These are phyloP conservation scores for Lophotis ruficrista DNA, from an alignment of 2,113 vertebrate species.

Conservation along the genomic window DNA sequence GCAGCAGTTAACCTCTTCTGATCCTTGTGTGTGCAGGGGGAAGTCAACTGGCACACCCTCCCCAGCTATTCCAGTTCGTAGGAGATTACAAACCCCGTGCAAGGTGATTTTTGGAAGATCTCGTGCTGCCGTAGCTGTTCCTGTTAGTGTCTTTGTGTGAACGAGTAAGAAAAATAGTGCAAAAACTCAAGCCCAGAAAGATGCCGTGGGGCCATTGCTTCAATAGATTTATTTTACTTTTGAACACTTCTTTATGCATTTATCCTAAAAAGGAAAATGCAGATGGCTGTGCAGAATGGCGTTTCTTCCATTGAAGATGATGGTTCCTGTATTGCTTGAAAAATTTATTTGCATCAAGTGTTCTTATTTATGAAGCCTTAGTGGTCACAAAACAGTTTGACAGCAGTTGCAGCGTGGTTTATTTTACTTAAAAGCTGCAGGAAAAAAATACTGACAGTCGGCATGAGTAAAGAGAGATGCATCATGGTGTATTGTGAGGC, in stretches of 20 bases:
- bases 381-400: not conserved
- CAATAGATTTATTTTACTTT: not conserved
- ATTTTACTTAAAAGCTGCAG: conserved; percentile 12
- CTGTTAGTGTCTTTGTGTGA: not conserved
- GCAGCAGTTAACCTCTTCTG: not conserved
- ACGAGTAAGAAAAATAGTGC: rapidly evolving
- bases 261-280: not conserved
- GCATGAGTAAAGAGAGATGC: not conserved
- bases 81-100: not conserved
- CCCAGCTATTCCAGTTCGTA: not conserved
- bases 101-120: not conserved
- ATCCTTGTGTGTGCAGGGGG: not conserved
- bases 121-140: not conserved
- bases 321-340: not conserved
- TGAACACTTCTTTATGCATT: not conserved
- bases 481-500: not conserved
- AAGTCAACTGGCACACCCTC: too few species aligned
- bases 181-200: not conserved
- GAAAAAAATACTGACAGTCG: not conserved
- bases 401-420: not conserved
- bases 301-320: not conserved
- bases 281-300: not conserved
- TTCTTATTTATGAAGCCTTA: not conserved
- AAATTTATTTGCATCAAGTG: not conserved
- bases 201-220: not conserved